Evolutionary conservation across 1,140 invertebrate species (phyloP).

Genomic region (Trichonephila clavipes): DNA sequence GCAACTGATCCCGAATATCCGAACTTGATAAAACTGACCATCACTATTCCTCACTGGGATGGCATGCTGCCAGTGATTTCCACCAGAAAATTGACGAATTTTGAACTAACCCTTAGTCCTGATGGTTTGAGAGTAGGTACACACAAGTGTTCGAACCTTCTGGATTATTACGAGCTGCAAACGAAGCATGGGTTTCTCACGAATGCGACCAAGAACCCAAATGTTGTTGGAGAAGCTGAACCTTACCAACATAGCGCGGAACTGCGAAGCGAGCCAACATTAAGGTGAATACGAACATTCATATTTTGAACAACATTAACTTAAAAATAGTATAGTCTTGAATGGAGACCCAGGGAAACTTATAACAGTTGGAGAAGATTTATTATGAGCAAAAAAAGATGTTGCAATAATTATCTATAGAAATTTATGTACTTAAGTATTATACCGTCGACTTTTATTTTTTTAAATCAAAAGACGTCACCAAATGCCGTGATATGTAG

Average conservation of each 20-base stretch:
- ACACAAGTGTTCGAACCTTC: constrained; percentile 81
- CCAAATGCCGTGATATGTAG: too few species aligned
- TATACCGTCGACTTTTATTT: too few species aligned
- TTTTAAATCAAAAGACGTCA: too few species aligned
- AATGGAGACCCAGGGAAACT: too few species aligned
- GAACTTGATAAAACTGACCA: constrained; percentile 80
- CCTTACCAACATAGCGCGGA: constrained; percentile 80
- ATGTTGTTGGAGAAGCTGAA: constrained; percentile 79
- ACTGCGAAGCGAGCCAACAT: constrained; percentile 79
- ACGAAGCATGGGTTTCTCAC: constrained; percentile 80
- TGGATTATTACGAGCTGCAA: constrained; percentile 79
- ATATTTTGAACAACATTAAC: neutral
- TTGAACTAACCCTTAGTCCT: constrained; percentile 80
- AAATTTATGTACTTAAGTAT: too few species aligned
- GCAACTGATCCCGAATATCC: constrained; percentile 79
- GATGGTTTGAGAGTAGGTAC: constrained; percentile 80
- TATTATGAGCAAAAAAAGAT: too few species aligned
- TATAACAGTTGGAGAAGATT: too few species aligned
- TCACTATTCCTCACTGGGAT: constrained; percentile 81
- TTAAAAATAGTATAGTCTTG: too few species aligned
- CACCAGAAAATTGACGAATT: constrained; percentile 81
- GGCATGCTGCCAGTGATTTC: constrained; percentile 81
- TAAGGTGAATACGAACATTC: constrained; percentile 78
- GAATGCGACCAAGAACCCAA: constrained; percentile 78
- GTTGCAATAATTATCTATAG: too few species aligned